Evolutionary conservation across 2,888 invertebrate genomes (phyloP).

Genomic region (Eupithecia pulchellata): DNA sequence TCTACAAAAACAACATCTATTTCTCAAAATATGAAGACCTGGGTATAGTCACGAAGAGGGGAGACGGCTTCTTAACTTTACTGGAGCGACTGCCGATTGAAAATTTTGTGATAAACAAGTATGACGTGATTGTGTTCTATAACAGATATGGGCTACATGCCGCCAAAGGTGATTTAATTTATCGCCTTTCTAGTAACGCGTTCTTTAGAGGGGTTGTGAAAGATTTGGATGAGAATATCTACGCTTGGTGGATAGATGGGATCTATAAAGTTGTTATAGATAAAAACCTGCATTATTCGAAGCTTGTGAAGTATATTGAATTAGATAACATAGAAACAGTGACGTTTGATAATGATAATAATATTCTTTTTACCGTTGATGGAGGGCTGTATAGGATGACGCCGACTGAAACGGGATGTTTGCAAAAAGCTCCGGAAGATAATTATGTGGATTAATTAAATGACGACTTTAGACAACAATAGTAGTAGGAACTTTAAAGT

Average conservation of each 20-base stretch:
- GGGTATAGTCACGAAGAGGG: slow-evolving; percentile 67
- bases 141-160: slow-evolving; percentile 67
- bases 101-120: slow-evolving; percentile 69
- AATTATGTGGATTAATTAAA: slow-evolving; percentile 2
- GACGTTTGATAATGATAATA: slow-evolving; percentile 72
- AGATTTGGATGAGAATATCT: slow-evolving; percentile 67
- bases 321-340: slow-evolving; percentile 65
- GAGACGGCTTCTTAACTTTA: slow-evolving; percentile 60
- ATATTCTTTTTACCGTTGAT: slow-evolving; percentile 66
- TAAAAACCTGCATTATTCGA: slow-evolving; percentile 58
- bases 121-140: slow-evolving; percentile 64
- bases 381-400: slow-evolving; percentile 60
- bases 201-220: slow-evolving; percentile 71
- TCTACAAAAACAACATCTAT: slow-evolving; percentile 68
- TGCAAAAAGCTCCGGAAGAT: neutral
- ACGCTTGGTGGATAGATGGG: slow-evolving; percentile 77
- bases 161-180: slow-evolving; percentile 54
- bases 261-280: slow-evolving; percentile 68
- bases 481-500: neutral
- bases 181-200: slow-evolving; percentile 65
- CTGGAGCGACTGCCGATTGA: slow-evolving; percentile 61
- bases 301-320: slow-evolving; percentile 59
- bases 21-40: slow-evolving; percentile 61
- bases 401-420: slow-evolving; percentile 49
- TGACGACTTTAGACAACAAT: neutral